These are phyloP conservation scores for Pachliopta kotzebuea DNA, from an alignment of 2,888 invertebrate genomes.

Conservation along the genomic window DNA sequence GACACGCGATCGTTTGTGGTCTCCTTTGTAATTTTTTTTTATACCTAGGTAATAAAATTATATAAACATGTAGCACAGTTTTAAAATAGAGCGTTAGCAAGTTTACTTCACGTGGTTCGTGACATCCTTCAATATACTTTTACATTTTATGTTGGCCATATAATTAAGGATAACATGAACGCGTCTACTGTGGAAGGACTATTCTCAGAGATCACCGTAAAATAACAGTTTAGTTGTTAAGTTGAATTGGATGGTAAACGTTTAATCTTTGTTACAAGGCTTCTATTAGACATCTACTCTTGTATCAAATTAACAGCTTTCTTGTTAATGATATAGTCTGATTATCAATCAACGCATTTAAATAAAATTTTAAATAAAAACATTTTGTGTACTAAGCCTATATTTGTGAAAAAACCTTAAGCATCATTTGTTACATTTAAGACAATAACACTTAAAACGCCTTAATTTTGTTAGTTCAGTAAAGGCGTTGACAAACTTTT, in stretches of 20 bases:
- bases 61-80: not conserved
- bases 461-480: no score
- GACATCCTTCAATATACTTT: slow-evolving; percentile 16
- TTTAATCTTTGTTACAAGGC: slow-evolving; percentile 1
- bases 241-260: slow-evolving; percentile 19
- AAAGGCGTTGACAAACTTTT: no score
- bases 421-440: not conserved
- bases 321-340: not conserved
- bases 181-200: not conserved
- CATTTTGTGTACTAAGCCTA: no score
- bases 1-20: slow-evolving; percentile 10
- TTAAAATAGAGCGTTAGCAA: not conserved
- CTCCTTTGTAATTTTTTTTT: slow-evolving; percentile 4
- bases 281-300: not conserved
- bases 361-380: no score
- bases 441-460: no score
- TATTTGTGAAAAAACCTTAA: no score
- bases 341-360: no score
- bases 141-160: slow-evolving; percentile 27
- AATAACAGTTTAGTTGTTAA: slow-evolving; percentile 1
- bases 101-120: not conserved
- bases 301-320: not conserved
- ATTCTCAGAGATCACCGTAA: not conserved
- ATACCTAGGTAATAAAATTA: not conserved
- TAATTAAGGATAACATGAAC: slow-evolving; percentile 1